Evolutionary conservation across 2,113 vertebrate species (phyloP), one percentile per base, ranked within the genome.

Genomic region (Colinus virginianus): DNA sequence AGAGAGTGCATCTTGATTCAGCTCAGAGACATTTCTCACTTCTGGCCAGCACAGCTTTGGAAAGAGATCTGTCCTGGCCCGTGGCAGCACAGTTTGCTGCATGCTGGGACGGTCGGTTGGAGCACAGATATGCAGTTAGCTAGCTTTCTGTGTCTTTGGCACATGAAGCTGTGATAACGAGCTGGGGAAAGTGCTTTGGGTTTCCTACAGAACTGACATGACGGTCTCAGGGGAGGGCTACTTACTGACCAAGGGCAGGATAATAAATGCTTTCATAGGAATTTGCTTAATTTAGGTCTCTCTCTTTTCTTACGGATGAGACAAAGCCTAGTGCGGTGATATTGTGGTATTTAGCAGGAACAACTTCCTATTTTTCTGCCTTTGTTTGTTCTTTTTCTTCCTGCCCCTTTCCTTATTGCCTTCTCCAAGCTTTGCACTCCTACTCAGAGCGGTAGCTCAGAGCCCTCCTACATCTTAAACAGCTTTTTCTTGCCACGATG

Each of bases 71-170:
- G 7, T 84, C 58, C 51, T 78, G 46, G 32, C 14, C 23, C 8
- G 1, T n/a, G 20, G 23, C 28, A 18, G 59, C 13, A 0, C 19
- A 55, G 3, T 67, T 67, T 67, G 51, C 42, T 63, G 13, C 1
- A 1, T 86, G 23, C 61, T 71, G 43, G 23, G 21, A 20, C 14
- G 56, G 51, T 7, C 68, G 40, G 32, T 43, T 72, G 30, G 36
- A 71, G 51, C 64, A 58, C 1, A 34, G 43, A 19, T 78, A 19
- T 78, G 25, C 23, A n/a, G 2, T 79, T 36, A 42, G 9, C 62
- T 36, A 40, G 9, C 62, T 76, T 53, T 90, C 58, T 79, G 21
- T 71, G 20, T 22, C 46, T 78, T 70, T 76, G 51, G 38, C 16
- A 40, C 2, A 0, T 1, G 23, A 62, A 90, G 53, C 34, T 13